phyloP scores from a whole-genome alignment of 1,140 invertebrate genomes.

The Bilobella aurantiaca region DNA sequence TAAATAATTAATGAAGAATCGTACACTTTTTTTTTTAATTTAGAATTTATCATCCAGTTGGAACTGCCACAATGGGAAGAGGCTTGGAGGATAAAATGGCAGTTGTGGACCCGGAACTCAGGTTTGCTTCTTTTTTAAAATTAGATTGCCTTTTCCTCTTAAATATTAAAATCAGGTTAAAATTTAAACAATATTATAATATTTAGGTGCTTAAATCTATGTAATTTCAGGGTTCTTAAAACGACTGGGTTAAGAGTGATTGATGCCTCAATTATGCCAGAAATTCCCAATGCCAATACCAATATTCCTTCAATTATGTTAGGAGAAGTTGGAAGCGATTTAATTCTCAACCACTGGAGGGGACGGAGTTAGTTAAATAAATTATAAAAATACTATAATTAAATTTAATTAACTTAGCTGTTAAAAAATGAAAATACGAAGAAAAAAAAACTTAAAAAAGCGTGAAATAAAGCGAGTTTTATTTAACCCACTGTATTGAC shows the following conservation, averaged over 20 bases:
- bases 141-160: too few species aligned
- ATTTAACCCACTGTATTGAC: too few species aligned
- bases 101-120: neutral
- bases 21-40: too few species aligned
- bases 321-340: neutral
- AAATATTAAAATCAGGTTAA: neutral
- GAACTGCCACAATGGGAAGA: neutral
- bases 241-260: neutral
- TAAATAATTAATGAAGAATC: too few species aligned
- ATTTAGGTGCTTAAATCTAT: neutral
- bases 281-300: slow-evolving; percentile 4
- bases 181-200: neutral
- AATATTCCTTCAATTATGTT: slow-evolving; percentile 3
- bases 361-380: too few species aligned
- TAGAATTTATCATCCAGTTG: neutral
- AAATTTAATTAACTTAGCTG: too few species aligned
- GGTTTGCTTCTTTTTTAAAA: too few species aligned
- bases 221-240: neutral
- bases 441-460: too few species aligned
- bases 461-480: too few species aligned
- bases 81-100: neutral
- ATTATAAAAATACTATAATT: too few species aligned
- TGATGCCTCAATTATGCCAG: slow-evolving; percentile 6
- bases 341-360: too few species aligned
- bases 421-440: too few species aligned